A percentile compares a stretch with the other conserved stretches of the same genome.
Conservation (phyloP, 2,113 vertebrate species). For the Aptenodytes forsteri region DNA sequence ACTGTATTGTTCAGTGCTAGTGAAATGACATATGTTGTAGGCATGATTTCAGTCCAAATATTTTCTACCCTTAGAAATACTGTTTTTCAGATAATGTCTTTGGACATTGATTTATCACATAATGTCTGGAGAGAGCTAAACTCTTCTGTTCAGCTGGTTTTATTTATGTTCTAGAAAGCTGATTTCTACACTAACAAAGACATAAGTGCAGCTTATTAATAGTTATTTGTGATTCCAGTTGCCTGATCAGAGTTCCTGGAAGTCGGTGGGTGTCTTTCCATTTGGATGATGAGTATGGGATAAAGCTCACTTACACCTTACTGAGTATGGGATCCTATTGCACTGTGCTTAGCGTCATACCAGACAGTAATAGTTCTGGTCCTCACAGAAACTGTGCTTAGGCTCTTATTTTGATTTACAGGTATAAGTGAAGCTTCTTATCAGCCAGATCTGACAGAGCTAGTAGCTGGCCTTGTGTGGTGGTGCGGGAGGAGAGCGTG, state of each 20-base stretch:
- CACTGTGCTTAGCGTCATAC: background rate
- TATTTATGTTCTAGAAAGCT: background rate
- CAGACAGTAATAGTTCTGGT: background rate
- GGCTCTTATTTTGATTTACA: background rate
- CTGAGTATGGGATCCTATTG: background rate
- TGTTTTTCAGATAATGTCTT: background rate
- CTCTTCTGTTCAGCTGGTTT: background rate
- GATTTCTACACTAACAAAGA: background rate
- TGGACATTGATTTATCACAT: background rate
- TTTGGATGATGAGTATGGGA: background rate
- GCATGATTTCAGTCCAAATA: background rate
- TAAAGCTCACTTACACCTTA: background rate
- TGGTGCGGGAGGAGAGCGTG: accelerated
- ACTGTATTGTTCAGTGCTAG: background rate
- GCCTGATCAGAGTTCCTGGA: background rate
- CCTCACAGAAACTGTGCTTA: background rate
- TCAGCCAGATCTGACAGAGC: background rate
- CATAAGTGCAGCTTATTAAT: background rate
- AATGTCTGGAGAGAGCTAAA: background rate
- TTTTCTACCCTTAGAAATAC: background rate
- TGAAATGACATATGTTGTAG: background rate
- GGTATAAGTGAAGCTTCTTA: background rate
- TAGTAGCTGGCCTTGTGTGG: background rate
- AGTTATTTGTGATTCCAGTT: background rate
- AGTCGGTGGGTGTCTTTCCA: background rate